Base-by-base conservation (phyloP, 2,797 vertebrate species). In the Botia almorhae region DNA sequence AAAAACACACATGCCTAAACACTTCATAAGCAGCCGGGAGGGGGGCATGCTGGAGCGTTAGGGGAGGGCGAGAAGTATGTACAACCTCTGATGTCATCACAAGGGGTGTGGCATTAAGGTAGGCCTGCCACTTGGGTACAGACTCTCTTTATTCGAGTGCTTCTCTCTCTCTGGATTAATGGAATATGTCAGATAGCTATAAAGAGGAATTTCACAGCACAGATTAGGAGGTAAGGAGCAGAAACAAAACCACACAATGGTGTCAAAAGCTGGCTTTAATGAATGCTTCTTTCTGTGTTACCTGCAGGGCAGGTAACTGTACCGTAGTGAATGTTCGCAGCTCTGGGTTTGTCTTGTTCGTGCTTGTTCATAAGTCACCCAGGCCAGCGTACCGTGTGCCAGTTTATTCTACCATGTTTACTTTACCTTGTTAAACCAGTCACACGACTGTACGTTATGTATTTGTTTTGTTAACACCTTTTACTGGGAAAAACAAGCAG, bases 201-300 rank as follows among this genome's bases (percentile, higher is more conserved):
- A 85, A 14, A 6, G 83, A 80, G 84, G 69, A 58, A 82, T 83
- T 48, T 80, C 19, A 81, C 68, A 46, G n/a, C 17, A 78, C 81
- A 84, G 77, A 50, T 65, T 78, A 51, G 90, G 87, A 87, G 90
- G 92, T 95, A 94, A 93, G 94, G 87, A 69, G 2, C 16, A 93
- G 94, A 88, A 69, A 3, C 17, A n/a, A 83, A 82, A 81, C 74
- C 5, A 26, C 29, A 48, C 33, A 19, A 17, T 33, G 8, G 19
- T 33, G 11, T 36, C 60, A 73, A 61, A 58, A 29, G 74, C 10
- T 69, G 69, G 82, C 77, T 80, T 80, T 88, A 39, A 88, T 84
- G 85, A 88, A 85, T 86, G 82, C 63, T 21, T 65, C 48, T 12
- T 72, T 80, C 60, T 80, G 36, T 68, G 69, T 21, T 83, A 77